Evolutionary conservation across 2,888 invertebrate genomes (phyloP), one percentile per base, ranked within the genome.

Genomic region (Polia nebulosa): DNA sequence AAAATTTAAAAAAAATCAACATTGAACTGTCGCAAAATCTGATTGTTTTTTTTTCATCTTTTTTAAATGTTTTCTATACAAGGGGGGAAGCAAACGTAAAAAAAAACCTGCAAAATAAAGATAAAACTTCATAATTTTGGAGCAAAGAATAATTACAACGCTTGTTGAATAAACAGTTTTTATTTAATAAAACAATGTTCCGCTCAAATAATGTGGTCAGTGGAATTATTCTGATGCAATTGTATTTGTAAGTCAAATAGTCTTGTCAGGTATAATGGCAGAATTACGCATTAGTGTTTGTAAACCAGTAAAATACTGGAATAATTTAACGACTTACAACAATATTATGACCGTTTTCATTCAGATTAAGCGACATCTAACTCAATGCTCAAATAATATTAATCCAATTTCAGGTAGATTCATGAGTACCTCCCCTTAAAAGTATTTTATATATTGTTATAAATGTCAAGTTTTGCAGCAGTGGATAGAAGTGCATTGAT

Each of bases 261-360:
- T 84, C 70, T 70, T 67, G 67, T 74, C 64, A 76, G 80, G 78
- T 80, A 72, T 80, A 79, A 58, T 77, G 81, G 76, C 78, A 85
- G 89, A 90, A 90, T 89, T 91, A 92, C 93, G 93, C 91, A 92
- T 89, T 92, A 15, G 25, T 44, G 62, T 63, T 67, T 25, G 32
- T 60, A 76, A 61, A 49, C 41, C 4, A 59, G n/a, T 36, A 11
- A 13, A 41, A 59, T 25, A 64, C 34, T 29, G 7, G n/a, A 51
- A 56, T 25, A 73, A 51, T 27, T n/a, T n/a, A 9, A 34, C 13
- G 20, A 17, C 9, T 20, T 11, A 36, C 3, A 49, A 27, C 0
- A 11, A 36, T 70, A 55, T 20, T 68, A 6, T 9, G 0, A 1
- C 2, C 6, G 29, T 58, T 47, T 57, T 11, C 4, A 22, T 7